These are phyloP conservation scores for Trochalopteron elliotii DNA, from an alignment of 2,113 vertebrate genomes.

Conservation along the genomic window DNA sequence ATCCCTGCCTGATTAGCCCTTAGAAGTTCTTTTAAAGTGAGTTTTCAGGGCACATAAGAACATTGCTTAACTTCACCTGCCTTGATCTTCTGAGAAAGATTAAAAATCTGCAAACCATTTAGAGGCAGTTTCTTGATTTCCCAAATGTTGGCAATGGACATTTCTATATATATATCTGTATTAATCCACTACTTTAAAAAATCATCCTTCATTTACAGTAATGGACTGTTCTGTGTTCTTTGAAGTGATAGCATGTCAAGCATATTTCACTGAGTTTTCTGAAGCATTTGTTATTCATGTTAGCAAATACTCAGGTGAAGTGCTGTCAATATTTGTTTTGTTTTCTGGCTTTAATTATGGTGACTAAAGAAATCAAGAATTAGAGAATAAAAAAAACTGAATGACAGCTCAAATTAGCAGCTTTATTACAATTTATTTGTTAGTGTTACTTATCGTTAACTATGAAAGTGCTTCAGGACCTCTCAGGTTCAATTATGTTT, in stretches of 20 bases:
- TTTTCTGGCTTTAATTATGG: neutral
- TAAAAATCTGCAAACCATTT: neutral
- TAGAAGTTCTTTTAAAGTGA: neutral
- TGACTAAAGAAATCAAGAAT: neutral
- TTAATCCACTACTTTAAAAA: neutral
- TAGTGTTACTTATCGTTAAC: neutral
- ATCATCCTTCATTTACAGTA: neutral
- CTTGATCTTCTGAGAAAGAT: neutral
- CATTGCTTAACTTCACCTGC: neutral
- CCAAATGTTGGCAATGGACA: neutral
- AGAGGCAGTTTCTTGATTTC: neutral
- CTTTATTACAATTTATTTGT: neutral
- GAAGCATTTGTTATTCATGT: neutral
- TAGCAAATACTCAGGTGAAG: neutral
- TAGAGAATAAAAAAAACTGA: neutral
- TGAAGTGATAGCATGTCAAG: neutral
- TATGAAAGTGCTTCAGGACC: neutral
- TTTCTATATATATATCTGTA: neutral
- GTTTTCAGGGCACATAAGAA: neutral
- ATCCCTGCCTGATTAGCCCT: neutral
- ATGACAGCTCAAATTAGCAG: neutral
- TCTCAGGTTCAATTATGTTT: neutral
- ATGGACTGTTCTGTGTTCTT: neutral
- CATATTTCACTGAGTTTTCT: neutral
- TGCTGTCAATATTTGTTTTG: neutral